phyloP scores from a whole-genome alignment of 2,797 vertebrate species.

The Danio kyathit region DNA sequence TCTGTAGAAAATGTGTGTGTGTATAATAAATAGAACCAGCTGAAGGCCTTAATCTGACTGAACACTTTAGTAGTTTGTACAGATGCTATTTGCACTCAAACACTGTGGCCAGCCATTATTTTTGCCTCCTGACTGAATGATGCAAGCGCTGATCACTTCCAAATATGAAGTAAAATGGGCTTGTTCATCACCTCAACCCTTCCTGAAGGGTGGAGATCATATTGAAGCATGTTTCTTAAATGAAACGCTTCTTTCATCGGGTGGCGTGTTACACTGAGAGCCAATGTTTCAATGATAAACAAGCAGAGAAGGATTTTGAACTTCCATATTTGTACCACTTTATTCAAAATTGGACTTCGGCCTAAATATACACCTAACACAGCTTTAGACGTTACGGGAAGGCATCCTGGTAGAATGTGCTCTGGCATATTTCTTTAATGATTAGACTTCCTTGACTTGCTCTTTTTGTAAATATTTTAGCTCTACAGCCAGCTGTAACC shows the following conservation, averaged over 20 bases:
- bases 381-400: constrained; percentile 31
- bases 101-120: constrained; percentile 14
- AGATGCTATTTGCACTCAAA: background rate
- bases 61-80: constrained; percentile 36
- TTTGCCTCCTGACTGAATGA: constrained; percentile 43
- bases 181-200: constrained; percentile 72
- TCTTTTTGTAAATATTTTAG: constrained; percentile 7
- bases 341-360: constrained; percentile 42
- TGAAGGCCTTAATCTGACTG: constrained; percentile 20
- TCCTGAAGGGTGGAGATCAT: constrained; percentile 60
- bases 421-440: constrained; percentile 31
- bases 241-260: constrained; percentile 67
- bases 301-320: constrained; percentile 48
- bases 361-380: constrained; percentile 33
- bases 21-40: background rate
- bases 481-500: background rate
- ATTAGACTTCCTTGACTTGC: constrained; percentile 6
- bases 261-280: constrained; percentile 54
- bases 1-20: background rate
- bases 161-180: constrained; percentile 73
- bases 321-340: constrained; percentile 54
- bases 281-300: constrained; percentile 52
- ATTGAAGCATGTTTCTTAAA: constrained; percentile 63
- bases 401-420: constrained; percentile 12
- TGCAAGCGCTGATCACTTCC: constrained; percentile 62